A percentile compares a stretch with the other conserved stretches of the same genome.
phyloP scores from a whole-genome alignment of 2,888 invertebrate genomes.

The Noctua fimbriata region DNA sequence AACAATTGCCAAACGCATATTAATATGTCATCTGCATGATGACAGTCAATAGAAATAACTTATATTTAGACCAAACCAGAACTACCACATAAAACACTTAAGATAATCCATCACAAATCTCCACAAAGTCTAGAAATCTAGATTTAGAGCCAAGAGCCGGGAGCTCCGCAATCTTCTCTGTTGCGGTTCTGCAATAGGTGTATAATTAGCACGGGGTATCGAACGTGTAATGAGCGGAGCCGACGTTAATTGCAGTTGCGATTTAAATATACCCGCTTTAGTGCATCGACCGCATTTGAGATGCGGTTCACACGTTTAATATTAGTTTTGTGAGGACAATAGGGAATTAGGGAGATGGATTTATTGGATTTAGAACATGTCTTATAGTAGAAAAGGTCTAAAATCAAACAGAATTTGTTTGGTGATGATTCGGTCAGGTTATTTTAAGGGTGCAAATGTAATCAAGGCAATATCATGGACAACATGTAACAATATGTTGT shows the following conservation, averaged over 20 bases:
- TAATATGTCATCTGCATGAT: background rate
- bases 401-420: background rate
- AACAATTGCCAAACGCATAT: background rate
- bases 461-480: background rate
- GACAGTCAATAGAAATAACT: background rate
- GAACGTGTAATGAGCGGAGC: conserved; percentile 79
- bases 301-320: conserved; percentile 54
- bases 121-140: conserved; percentile 35
- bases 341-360: conserved; percentile 13
- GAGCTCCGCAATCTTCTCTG: conserved; percentile 51
- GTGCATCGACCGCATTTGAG: conserved; percentile 80
- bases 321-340: conserved; percentile 47
- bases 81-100: conserved; percentile 7
- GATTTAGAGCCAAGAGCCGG: conserved; percentile 35
- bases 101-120: conserved; percentile 34
- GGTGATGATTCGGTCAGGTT: background rate
- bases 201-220: conserved; percentile 78
- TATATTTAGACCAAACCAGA: background rate
- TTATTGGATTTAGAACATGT: background rate
- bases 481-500: too few relatives aligned
- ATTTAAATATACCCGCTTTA: conserved; percentile 82
- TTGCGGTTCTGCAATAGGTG: conserved; percentile 64
- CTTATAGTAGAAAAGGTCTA: too few relatives aligned
- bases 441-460: background rate
- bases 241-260: conserved; percentile 80